Evolutionary conservation across 1,140 invertebrate species (phyloP).

Genomic region (Lucilia sericata): DNA sequence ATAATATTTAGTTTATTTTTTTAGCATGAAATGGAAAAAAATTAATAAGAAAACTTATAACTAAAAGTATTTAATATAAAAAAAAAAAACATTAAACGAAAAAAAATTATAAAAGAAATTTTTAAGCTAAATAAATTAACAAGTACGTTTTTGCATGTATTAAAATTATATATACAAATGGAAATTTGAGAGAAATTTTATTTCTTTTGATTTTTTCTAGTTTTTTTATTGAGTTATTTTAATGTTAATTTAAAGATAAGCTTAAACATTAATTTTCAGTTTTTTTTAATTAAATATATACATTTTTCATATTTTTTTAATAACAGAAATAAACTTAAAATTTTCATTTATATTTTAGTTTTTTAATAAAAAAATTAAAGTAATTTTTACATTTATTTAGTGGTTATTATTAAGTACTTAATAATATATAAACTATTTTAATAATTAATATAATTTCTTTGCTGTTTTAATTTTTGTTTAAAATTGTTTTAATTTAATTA

Average conservation of each 20-base stretch:
- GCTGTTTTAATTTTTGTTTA: not conserved
- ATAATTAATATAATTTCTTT: not conserved
- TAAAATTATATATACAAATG: too few species aligned
- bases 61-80: too few species aligned
- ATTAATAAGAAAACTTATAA: too few species aligned
- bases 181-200: constrained; percentile 6
- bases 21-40: too few species aligned
- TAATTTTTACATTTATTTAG: not conserved
- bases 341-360: not conserved
- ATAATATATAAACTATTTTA: not conserved
- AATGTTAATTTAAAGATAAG: constrained; percentile 17
- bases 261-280: not conserved
- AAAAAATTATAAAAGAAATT: not conserved
- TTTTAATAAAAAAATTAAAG: not conserved
- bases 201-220: constrained; percentile 32
- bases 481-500: constrained; percentile 21
- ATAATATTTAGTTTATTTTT: not conserved
- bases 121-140: too few species aligned
- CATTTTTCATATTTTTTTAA: not conserved
- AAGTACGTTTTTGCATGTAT: too few species aligned
- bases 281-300: constrained; percentile 22
- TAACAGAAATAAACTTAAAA: not conserved
- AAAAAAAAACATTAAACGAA: too few species aligned
- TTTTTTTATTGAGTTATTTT: not conserved
- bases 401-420: not conserved